These are phyloP conservation scores for Proisotoma minuta DNA, from an alignment of 2,888 invertebrate species.

Conservation along the genomic window DNA sequence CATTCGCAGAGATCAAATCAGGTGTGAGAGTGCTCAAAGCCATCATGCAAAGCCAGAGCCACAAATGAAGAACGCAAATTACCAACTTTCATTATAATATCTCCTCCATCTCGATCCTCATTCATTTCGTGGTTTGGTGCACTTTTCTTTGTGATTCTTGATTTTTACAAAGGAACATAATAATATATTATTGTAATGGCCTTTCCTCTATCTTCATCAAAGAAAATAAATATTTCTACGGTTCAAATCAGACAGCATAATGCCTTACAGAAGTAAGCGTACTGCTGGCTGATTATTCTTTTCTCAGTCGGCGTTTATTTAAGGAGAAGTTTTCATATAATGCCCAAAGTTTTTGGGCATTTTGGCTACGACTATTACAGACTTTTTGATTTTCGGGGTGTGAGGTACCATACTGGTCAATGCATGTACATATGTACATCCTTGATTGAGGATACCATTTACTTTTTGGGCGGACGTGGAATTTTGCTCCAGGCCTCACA, in stretches of 20 bases:
- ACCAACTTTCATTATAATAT: too few relatives aligned
- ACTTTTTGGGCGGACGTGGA: too few relatives aligned
- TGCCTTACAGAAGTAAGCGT: background rate
- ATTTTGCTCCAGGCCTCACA: background rate
- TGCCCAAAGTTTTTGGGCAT: background rate
- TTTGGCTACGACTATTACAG: background rate
- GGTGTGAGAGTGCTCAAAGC: conserved; percentile 35
- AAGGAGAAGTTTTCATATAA: background rate
- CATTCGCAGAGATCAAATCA: conserved; percentile 37
- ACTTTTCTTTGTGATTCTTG: background rate
- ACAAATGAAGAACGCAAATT: too few relatives aligned
- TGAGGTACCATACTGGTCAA: too few relatives aligned
- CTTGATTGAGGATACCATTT: too few relatives aligned
- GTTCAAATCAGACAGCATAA: background rate
- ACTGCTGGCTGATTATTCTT: background rate
- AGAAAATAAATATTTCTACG: background rate
- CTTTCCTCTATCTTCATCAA: background rate
- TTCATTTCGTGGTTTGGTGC: background rate
- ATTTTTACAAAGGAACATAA: background rate
- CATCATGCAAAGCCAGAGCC: too few relatives aligned
- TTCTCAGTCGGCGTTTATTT: background rate
- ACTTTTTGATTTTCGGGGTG: too few relatives aligned
- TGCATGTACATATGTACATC: too few relatives aligned
- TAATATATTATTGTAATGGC: background rate
- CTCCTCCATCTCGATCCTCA: too few relatives aligned